phyloP scores from a whole-genome alignment of 2,888 invertebrate species.

The Andrena bicolor region DNA sequence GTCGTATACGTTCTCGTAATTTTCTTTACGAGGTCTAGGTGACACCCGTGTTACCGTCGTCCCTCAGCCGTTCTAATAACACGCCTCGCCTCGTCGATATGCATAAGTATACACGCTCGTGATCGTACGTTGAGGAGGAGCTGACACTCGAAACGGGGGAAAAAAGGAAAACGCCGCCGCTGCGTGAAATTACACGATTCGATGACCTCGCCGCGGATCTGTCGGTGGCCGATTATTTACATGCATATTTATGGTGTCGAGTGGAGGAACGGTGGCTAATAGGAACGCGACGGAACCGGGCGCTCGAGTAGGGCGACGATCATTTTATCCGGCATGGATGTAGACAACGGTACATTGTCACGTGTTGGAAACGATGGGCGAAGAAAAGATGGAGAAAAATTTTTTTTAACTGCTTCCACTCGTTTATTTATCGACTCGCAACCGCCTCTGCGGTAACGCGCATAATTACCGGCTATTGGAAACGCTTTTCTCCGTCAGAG shows the following conservation, averaged over 20 bases:
- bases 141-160: background rate
- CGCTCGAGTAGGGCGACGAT: background rate
- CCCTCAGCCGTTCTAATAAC: background rate
- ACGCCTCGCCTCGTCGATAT: background rate
- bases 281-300: constrained; percentile 3
- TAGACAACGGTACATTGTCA: constrained; percentile 23
- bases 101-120: background rate
- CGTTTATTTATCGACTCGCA: constrained; percentile 14
- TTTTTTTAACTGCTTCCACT: constrained; percentile 1
- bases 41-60: background rate
- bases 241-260: constrained; percentile 12
- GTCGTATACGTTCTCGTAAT: background rate
- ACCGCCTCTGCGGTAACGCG: background rate
- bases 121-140: background rate
- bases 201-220: background rate
- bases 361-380: background rate
- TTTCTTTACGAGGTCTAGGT: background rate
- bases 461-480: constrained; percentile 15
- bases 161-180: background rate
- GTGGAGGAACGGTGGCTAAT: constrained; percentile 6
- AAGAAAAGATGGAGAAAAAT: background rate
- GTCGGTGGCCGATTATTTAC: background rate
- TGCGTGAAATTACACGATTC: constrained; percentile 9
- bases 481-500: background rate
- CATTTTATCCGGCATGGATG: background rate